Evolutionary conservation across 2,113 vertebrate species (phyloP), one percentile per base, ranked within the genome.

Genomic region (Planiliza haematocheilus): DNA sequence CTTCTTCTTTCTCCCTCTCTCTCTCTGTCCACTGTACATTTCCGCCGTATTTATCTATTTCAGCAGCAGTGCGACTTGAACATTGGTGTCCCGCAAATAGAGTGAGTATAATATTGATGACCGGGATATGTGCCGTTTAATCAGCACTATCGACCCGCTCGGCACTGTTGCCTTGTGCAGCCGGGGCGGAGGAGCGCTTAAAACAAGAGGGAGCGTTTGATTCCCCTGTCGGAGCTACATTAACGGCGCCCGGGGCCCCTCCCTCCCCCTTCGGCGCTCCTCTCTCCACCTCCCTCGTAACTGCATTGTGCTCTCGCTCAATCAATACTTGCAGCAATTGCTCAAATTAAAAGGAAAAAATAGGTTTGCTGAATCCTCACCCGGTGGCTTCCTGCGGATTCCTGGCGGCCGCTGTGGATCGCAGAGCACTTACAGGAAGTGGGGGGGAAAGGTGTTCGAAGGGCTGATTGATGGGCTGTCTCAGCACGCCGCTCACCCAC

Each of bases 31-130:
- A 7, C 45, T 74, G 61, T 21, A 13, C 1, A 10, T 52, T 43
- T 10, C 61, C 10, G 1, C 69, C 37, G 65, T 67, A 59, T 77
- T 70, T 36, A 61, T 79, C 80, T n/a, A 50, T 76, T 72, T 50
- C 78, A n/a, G 14, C 73, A 51, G 62, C 75, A 24, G 62, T 48
- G 72, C 48, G 51, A 81, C 88, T 36, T 49, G 57, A 70, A 82
- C 77, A 59, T 57, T 80, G 87, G 87, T 89, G 91, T 93, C 93
- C 90, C 89, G 86, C 94, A 95, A 95, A 95, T 93, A 93, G 91
- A 92, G 91, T 93, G 93, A 93, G 91, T 96, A 94, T 95, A 94
- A 95, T 97, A 97, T 96, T 96, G 96, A 97, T 95, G 94, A 93
- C 91, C 87, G 48, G 88, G 92, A 93, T 94, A 94, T 94, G 94